These are phyloP conservation scores for Latrodectus geometricus DNA, from an alignment of 1,140 invertebrate genomes.

Conservation along the genomic window DNA sequence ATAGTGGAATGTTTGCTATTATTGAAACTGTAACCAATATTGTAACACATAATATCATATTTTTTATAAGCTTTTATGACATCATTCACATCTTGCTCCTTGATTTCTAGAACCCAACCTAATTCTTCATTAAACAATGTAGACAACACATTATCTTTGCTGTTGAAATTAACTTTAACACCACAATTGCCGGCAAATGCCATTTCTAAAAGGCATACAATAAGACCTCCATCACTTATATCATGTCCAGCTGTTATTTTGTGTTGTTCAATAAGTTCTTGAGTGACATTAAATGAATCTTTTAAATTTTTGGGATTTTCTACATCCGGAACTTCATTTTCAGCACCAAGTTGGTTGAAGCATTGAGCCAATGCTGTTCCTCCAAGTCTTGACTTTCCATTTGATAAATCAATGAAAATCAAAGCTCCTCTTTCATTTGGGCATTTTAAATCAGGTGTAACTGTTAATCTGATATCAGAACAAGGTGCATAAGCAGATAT, in stretches of 20 bases:
- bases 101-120: slow-evolving; percentile 90
- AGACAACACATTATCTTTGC: slow-evolving; percentile 20
- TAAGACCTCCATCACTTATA: slow-evolving; percentile 93
- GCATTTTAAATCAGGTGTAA: slow-evolving; percentile 91
- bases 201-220: slow-evolving; percentile 94
- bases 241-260: slow-evolving; percentile 92
- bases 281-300: slow-evolving; percentile 84
- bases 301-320: slow-evolving; percentile 77
- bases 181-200: slow-evolving; percentile 91
- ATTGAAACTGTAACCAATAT: slow-evolving; percentile 75
- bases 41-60: slow-evolving; percentile 75
- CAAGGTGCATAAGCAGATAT: slow-evolving; percentile 95
- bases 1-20: slow-evolving; percentile 32
- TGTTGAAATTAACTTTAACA: slow-evolving; percentile 74
- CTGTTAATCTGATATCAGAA: slow-evolving; percentile 80
- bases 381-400: slow-evolving; percentile 80
- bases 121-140: slow-evolving; percentile 91
- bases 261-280: slow-evolving; percentile 81
- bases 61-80: slow-evolving; percentile 76
- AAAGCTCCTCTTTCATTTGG: slow-evolving; percentile 73
- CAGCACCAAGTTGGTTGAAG: slow-evolving; percentile 82
- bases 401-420: slow-evolving; percentile 79
- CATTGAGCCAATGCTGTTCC: slow-evolving; percentile 93
- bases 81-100: slow-evolving; percentile 71
- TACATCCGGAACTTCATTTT: slow-evolving; percentile 81